Conservation (phyloP, 2,113 vertebrate genomes). For the Equus quagga region DNA sequence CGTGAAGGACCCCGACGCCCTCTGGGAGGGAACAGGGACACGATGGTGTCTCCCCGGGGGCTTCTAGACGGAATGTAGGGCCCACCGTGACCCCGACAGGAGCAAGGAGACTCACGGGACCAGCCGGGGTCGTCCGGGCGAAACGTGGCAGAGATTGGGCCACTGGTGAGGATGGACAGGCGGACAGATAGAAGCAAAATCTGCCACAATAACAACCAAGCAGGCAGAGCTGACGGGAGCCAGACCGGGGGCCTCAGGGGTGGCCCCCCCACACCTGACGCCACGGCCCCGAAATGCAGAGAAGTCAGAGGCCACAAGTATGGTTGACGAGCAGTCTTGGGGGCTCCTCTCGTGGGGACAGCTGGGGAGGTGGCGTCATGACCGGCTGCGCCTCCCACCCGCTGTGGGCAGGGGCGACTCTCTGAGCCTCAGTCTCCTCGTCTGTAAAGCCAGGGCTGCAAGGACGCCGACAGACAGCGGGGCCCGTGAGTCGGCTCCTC, state of each 20-base stretch:
- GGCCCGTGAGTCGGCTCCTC: neutral
- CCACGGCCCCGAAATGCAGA: neutral
- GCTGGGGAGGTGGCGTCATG: neutral
- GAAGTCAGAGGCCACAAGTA: fast-evolving
- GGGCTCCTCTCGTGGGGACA: too few species aligned
- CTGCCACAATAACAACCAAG: fast-evolving
- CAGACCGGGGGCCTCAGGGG: fast-evolving
- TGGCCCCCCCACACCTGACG: fast-evolving
- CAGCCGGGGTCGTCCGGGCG: fast-evolving
- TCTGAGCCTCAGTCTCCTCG: neutral
- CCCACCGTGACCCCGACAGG: fast-evolving
- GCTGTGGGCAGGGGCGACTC: fast-evolving
- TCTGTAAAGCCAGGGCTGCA: neutral
- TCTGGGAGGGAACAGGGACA: neutral
- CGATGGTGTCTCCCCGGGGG: fast-evolving
- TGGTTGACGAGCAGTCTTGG: fast-evolving
- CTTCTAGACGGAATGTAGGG: too few species aligned
- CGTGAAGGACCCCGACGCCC: fast-evolving
- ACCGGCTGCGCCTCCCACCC: neutral
- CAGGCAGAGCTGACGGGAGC: fast-evolving
- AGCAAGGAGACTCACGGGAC: neutral
- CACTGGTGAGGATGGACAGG: neutral
- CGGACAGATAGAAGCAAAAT: neutral
- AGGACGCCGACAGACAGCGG: fast-evolving
- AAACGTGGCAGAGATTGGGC: neutral